Evolutionary conservation across 2,888 invertebrate genomes (phyloP).

Genomic region (Zootermopsis nevadensis): DNA sequence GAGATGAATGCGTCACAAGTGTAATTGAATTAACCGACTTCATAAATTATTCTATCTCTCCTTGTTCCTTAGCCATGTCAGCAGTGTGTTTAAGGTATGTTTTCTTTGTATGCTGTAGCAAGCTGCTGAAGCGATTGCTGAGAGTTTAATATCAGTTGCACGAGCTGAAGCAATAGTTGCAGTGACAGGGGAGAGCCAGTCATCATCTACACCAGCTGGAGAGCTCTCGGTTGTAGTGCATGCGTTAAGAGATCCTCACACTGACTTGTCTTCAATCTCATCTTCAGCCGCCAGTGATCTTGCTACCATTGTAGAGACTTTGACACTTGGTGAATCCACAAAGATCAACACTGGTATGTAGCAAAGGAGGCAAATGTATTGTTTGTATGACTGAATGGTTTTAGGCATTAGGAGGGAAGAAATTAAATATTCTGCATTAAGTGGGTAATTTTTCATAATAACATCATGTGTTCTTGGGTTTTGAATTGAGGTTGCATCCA

Average conservation of each 20-base stretch:
- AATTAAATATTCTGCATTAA: too few species aligned
- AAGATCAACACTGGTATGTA: constrained; percentile 1
- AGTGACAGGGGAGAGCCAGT: constrained; percentile 59
- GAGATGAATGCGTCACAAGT: too few species aligned
- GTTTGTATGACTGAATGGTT: too few species aligned
- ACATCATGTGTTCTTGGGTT: too few species aligned
- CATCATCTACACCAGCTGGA: constrained; percentile 60
- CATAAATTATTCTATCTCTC: too few species aligned
- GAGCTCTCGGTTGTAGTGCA: constrained; percentile 70
- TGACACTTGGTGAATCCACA: constrained; percentile 70
- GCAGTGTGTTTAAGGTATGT: too few species aligned
- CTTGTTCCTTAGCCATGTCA: too few species aligned
- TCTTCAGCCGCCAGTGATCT: constrained; percentile 72
- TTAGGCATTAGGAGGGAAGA: too few species aligned
- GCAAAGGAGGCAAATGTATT: neutral
- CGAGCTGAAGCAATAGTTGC: constrained; percentile 77
- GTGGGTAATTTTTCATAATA: too few species aligned
- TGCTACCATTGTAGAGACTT: constrained; percentile 87
- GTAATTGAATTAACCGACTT: too few species aligned
- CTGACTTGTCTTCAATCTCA: constrained; percentile 76
- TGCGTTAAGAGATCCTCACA: constrained; percentile 71
- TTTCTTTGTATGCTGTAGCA: constrained; percentile 63
- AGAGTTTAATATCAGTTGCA: constrained; percentile 80
- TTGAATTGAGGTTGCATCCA: too few species aligned
- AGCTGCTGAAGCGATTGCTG: constrained; percentile 90